A percentile compares a stretch with the other conserved stretches of the same genome.
Evolutionary conservation across 2,113 vertebrate genomes (phyloP).

Genomic region (Oxyruncus cristatus): DNA sequence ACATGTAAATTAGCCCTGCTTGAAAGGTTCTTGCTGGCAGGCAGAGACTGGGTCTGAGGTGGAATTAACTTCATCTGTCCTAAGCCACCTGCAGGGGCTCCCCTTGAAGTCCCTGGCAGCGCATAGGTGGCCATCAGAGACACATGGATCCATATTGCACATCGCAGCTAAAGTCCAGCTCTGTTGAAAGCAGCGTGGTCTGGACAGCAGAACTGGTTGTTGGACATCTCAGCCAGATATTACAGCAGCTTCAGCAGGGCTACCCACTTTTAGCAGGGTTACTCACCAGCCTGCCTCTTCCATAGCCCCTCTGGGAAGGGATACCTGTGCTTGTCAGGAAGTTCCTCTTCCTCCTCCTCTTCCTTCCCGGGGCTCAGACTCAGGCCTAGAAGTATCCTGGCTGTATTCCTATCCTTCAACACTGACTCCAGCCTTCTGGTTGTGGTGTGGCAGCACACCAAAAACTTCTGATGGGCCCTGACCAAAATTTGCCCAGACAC

Average conservation of each 20-base stretch:
- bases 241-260: neutral
- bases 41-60: neutral
- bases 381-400: neutral
- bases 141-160: neutral
- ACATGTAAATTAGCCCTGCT: accelerated
- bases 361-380: neutral
- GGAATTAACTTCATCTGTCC: neutral
- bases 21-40: neutral
- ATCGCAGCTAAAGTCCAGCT: neutral
- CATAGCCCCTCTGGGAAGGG: neutral
- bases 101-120: neutral
- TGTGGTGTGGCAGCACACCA: neutral
- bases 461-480: neutral
- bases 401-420: neutral
- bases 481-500: neutral
- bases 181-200: neutral
- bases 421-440: neutral
- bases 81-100: neutral
- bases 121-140: neutral
- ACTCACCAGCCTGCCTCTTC: neutral
- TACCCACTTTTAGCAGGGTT: neutral
- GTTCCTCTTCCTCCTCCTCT: neutral
- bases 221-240: neutral
- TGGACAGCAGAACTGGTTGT: neutral
- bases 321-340: neutral